Evolutionary conservation across 2,113 vertebrate genomes (phyloP).

Genomic region (Percopsis transmontana): DNA sequence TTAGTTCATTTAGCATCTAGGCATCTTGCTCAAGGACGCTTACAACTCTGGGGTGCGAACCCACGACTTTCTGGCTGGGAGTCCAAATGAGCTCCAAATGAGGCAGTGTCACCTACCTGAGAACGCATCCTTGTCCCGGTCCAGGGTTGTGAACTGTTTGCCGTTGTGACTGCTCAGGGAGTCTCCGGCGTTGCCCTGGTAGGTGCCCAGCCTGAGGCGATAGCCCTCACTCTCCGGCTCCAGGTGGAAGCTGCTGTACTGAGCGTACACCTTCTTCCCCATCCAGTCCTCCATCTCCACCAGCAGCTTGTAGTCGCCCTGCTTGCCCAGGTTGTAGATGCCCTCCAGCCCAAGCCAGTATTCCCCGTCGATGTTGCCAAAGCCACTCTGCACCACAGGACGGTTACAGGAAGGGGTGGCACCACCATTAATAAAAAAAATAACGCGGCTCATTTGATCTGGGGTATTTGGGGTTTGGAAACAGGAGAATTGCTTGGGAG

Average conservation of each 20-base stretch:
- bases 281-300: slow-evolving; percentile 98
- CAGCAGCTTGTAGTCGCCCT: slow-evolving; percentile 92
- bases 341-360: slow-evolving; percentile 96
- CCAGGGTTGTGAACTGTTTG: slow-evolving; percentile 96
- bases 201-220: slow-evolving; percentile 89
- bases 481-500: slow-evolving; percentile 48
- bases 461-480: slow-evolving; percentile 48
- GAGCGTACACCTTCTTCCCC: slow-evolving; percentile 95
- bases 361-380: slow-evolving; percentile 93
- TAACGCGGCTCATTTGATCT: slow-evolving; percentile 30
- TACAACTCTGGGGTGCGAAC: too few species aligned
- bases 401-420: slow-evolving; percentile 14
- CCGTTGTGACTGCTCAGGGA: slow-evolving; percentile 95
- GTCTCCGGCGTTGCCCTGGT: slow-evolving; percentile 96
- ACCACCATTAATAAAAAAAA: slow-evolving; percentile 44
- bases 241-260: slow-evolving; percentile 94
- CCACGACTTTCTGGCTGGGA: too few species aligned
- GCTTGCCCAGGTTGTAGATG: slow-evolving; percentile 90
- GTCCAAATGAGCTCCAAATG: too few species aligned
- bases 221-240: slow-evolving; percentile 92
- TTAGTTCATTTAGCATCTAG: too few species aligned
- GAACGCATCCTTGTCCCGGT: slow-evolving; percentile 93
- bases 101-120: slow-evolving; percentile 85
- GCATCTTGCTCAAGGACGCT: too few species aligned
- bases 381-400: slow-evolving; percentile 87